Evolutionary conservation across 2,888 invertebrate species (phyloP).

Genomic region (Diarsia rubi): DNA sequence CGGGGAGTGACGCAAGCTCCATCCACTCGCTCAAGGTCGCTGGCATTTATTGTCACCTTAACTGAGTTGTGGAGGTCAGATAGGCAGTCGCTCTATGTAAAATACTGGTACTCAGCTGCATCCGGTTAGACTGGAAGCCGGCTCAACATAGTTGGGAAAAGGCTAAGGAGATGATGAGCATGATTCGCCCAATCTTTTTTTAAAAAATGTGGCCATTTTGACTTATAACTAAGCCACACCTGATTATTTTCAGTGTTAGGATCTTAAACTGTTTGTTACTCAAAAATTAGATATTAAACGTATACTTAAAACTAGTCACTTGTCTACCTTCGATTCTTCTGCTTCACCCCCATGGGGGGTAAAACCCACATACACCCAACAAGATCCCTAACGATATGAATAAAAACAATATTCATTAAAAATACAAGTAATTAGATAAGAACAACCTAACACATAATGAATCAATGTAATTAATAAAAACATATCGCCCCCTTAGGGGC

Average conservation of each 20-base stretch:
- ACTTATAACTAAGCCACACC: neutral
- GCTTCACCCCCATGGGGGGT: neutral
- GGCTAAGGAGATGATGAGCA: no score
- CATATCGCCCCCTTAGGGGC: constrained; percentile 57
- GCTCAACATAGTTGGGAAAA: no score
- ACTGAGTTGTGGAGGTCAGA: no score
- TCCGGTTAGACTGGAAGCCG: no score
- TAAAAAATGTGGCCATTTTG: neutral
- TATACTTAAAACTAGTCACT: neutral
- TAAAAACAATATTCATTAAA: constrained; percentile 12
- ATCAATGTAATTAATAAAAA: constrained; percentile 73
- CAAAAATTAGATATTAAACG: neutral
- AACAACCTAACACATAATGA: constrained; percentile 61
- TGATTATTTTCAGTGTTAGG: neutral
- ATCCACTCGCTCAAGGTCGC: no score
- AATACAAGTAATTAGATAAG: constrained; percentile 44
- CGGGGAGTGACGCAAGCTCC: no score
- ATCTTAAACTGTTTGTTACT: neutral
- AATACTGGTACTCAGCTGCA: no score
- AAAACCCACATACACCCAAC: neutral
- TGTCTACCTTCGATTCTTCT: neutral
- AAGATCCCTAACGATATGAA: neutral
- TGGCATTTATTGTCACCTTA: no score
- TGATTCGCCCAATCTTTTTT: neutral
- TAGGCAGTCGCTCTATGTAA: no score